Conservation (phyloP, 2,888 invertebrate species). For the Brachypalpus laphriformis region DNA sequence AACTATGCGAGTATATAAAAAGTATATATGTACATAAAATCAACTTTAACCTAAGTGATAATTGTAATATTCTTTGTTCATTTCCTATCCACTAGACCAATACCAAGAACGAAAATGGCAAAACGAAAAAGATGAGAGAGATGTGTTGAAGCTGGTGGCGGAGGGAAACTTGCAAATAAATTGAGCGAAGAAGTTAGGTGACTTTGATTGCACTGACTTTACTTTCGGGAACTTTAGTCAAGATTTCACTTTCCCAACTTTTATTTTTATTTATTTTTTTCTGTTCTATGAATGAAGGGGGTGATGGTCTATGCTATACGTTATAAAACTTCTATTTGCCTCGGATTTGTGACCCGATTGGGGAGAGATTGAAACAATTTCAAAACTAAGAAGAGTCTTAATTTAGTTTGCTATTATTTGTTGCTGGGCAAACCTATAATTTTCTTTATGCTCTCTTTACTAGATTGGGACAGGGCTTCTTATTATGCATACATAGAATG, state of each 20-base stretch:
- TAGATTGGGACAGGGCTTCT: background rate
- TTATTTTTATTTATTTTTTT: background rate
- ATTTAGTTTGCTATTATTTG: slow-evolving; percentile 7
- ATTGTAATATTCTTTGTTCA: background rate
- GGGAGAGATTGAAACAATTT: background rate
- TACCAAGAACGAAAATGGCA: background rate
- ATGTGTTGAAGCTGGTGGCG: too few relatives aligned
- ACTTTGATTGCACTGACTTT: slow-evolving; percentile 33
- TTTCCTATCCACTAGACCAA: background rate
- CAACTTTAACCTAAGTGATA: background rate
- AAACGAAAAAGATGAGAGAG: background rate
- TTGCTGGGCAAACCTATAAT: background rate
- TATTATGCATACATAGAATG: background rate
- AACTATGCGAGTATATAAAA: too few relatives aligned
- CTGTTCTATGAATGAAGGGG: background rate
- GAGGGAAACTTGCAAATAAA: slow-evolving; percentile 10
- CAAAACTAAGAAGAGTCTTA: background rate
- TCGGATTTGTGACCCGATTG: background rate
- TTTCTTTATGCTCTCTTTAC: background rate
- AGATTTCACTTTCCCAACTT: background rate
- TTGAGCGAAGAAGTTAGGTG: slow-evolving; percentile 18
- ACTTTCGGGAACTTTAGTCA: slow-evolving; percentile 3
- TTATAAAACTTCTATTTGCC: background rate
- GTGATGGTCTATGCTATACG: background rate
- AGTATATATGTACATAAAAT: too few relatives aligned